Evolutionary conservation across 2,888 invertebrate genomes (phyloP), one percentile per base, ranked within the genome.

Genomic region (Macaria liturata): DNA sequence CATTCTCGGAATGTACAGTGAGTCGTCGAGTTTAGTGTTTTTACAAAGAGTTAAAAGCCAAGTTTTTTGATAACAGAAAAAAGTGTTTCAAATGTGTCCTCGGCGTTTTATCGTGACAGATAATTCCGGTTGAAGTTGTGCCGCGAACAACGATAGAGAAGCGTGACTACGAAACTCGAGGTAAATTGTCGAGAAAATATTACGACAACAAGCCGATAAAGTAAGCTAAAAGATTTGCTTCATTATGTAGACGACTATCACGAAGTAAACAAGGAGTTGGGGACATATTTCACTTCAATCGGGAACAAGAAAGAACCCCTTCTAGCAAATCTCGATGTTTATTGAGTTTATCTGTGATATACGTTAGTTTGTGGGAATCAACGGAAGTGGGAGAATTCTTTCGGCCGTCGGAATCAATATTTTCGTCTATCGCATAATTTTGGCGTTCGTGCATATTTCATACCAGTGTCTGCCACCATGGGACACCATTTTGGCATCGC

Each of bases 31-130:
- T 65, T 61, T 60, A 32, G 34, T 42, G 9, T 42, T 42, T 42
- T n/a, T n/a, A 8, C 59, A 61, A 50, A 56, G 30, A 45, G 50
- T 59, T 49, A 58, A 67, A 67, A 65, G 54, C 46, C 9, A 55
- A 57, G 70, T 78, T 81, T 83, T 81, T 81, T 71, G 69, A 75
- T 78, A 72, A 66, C 62, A 61, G 57, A 74, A 81, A 80, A 77
- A 70, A 61, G 67, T 67, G 67, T 72, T 67, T 69, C 69, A 67
- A 74, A 72, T 71, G 68, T 72, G 69, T 65, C 57, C 50, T 65
- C 66, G 49, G 66, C 49, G 58, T 54, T 59, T 68, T 73, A 75
- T 75, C 72, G 61, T 55, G 9, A 55, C 39, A 68, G 71, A 78
- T 78, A 74, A 75, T 60, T 69, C 49, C 67, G 68, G 44, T 58